Conservation (phyloP, 1,140 invertebrate genomes). For the Arctopsyche grandis region DNA sequence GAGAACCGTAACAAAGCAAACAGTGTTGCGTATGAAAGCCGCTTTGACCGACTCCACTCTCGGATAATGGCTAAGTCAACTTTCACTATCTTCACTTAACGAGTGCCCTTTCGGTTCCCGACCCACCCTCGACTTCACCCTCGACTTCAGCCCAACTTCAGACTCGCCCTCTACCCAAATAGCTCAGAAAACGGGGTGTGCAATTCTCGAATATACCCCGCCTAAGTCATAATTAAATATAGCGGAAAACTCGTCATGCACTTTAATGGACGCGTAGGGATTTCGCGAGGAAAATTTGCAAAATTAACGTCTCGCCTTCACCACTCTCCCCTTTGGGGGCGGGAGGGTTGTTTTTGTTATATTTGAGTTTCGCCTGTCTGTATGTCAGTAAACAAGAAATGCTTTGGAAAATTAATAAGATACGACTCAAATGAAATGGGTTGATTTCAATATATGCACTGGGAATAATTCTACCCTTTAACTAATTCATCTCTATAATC, state of each 20-base stretch:
- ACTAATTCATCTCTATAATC: neutral
- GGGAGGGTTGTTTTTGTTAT: neutral
- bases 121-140: slow-evolving; percentile 17
- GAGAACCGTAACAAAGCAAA: slow-evolving; percentile 10
- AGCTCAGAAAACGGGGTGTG: neutral
- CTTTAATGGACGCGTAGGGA: neutral
- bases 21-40: slow-evolving; percentile 34
- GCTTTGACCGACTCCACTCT: slow-evolving; percentile 36
- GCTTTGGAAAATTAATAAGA: slow-evolving; percentile 24
- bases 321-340: neutral
- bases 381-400: slow-evolving; percentile 18
- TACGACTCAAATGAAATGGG: slow-evolving; percentile 7
- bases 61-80: slow-evolving; percentile 51
- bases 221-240: slow-evolving; percentile 35
- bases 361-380: slow-evolving; percentile 8
- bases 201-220: slow-evolving; percentile 29
- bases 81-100: slow-evolving; percentile 49
- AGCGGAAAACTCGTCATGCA: slow-evolving; percentile 42
- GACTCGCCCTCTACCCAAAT: neutral
- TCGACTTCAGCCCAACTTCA: neutral
- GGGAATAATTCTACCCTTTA: neutral
- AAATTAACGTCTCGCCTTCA: neutral
- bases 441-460: neutral
- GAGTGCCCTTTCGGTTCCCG: slow-evolving; percentile 45
- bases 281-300: neutral